phyloP scores from a whole-genome alignment of 2,797 vertebrate genomes.

The Rhodeus uyekii region DNA sequence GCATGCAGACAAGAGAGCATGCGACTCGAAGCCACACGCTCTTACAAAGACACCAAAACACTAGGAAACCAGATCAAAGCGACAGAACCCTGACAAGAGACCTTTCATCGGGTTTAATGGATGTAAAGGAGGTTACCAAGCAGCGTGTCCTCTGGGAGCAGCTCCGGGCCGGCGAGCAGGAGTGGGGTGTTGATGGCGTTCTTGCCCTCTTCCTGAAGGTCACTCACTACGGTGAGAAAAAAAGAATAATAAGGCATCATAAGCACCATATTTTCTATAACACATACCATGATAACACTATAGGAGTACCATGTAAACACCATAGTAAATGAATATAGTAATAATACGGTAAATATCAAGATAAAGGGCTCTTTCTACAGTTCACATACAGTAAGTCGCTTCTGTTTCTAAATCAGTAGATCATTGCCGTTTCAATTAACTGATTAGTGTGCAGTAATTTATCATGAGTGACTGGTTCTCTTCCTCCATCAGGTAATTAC shows the following conservation, averaged over 20 bases:
- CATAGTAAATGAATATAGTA: background rate
- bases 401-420: background rate
- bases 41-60: too few species aligned
- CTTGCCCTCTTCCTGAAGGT: slow-evolving; percentile 95
- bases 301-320: background rate
- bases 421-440: background rate
- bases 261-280: background rate
- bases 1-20: too few species aligned
- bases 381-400: background rate
- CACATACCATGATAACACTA: background rate
- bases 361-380: too few species aligned
- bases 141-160: slow-evolving; percentile 90
- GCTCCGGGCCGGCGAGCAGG: slow-evolving; percentile 78
- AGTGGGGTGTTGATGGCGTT: slow-evolving; percentile 92
- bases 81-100: too few species aligned
- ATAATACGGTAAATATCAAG: background rate
- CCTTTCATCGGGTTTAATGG: background rate
- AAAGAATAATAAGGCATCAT: background rate
- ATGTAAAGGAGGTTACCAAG: slow-evolving; percentile 77
- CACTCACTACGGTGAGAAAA: slow-evolving; percentile 82
- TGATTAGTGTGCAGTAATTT: slow-evolving; percentile 17
- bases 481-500: background rate
- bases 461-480: background rate
- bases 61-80: too few species aligned
- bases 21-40: too few species aligned